phyloP scores from a whole-genome alignment of 1,140 invertebrate species.

The Drosophila varians region DNA sequence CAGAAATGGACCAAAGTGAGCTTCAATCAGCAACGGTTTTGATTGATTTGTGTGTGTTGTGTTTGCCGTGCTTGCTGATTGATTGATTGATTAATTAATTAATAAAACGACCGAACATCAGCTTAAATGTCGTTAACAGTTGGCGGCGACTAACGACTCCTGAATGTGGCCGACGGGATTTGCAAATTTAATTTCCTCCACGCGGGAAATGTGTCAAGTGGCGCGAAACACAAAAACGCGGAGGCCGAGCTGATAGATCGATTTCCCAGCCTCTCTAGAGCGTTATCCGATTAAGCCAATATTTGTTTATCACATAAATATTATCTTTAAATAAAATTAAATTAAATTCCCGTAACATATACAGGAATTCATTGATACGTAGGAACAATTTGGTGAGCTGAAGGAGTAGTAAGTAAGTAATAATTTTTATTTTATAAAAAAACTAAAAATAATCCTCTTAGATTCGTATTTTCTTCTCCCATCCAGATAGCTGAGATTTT shows the following conservation, averaged over 20 bases:
- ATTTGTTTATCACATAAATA: no score
- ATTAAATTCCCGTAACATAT: no score
- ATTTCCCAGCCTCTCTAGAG: not conserved
- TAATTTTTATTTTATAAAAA: no score
- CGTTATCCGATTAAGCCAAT: not conserved
- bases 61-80: constrained; percentile 2
- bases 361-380: not conserved
- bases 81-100: constrained; percentile 68
- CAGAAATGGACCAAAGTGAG: constrained; percentile 82
- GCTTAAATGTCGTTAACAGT: constrained; percentile 68
- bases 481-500: constrained; percentile 1
- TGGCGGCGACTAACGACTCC: constrained; percentile 33
- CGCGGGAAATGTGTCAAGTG: constrained; percentile 38
- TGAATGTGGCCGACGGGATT: constrained; percentile 36
- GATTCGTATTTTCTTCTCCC: not conserved
- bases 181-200: constrained; percentile 67
- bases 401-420: no score
- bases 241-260: constrained; percentile 30
- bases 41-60: constrained; percentile 41
- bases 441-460: no score
- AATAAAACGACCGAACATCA: constrained; percentile 60
- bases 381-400: no score
- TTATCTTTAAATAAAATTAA: no score
- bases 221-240: no score
- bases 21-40: constrained; percentile 63